phyloP scores from a whole-genome alignment of 1,140 invertebrate genomes.

The Aphidius gifuensis region DNA sequence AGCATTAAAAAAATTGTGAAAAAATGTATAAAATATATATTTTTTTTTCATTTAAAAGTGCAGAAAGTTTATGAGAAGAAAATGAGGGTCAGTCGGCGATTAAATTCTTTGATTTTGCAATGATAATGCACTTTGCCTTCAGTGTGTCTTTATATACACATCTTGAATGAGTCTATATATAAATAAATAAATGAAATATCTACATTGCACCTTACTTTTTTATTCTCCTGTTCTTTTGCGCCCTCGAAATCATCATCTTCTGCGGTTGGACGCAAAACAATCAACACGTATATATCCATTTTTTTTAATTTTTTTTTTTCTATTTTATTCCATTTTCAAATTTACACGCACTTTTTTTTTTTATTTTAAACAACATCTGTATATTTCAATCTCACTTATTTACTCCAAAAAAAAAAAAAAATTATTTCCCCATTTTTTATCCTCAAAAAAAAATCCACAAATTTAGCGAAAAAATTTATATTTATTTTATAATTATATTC shows the following conservation, averaged over 20 bases:
- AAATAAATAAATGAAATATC: slow-evolving; percentile 1
- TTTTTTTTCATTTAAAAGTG: neutral
- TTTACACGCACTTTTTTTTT: neutral
- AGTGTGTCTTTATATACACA: neutral
- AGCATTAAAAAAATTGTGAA: no score
- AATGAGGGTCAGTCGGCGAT: slow-evolving; percentile 1
- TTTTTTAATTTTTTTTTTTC: neutral
- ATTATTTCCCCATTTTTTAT: neutral
- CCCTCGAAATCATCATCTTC: slow-evolving; percentile 14
- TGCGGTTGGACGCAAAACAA: slow-evolving; percentile 23
- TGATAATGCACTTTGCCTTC: slow-evolving; percentile 4
- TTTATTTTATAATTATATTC: neutral
- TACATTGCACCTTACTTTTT: slow-evolving; percentile 19
- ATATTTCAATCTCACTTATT: neutral
- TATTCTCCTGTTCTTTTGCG: slow-evolving; percentile 18
- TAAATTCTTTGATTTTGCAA: slow-evolving; percentile 13
- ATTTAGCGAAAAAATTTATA: neutral
- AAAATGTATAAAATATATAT: no score
- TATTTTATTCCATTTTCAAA: neutral
- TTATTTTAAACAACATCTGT: slow-evolving; percentile 1
- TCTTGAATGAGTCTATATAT: neutral
- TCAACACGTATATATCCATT: slow-evolving; percentile 11
- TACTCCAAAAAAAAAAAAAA: neutral
- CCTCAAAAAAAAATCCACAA: neutral
- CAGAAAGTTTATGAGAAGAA: slow-evolving; percentile 10